Evolutionary conservation across 1,140 invertebrate genomes (phyloP), one percentile per base, ranked within the genome.

Genomic region (Cyphomyrmex costatus): DNA sequence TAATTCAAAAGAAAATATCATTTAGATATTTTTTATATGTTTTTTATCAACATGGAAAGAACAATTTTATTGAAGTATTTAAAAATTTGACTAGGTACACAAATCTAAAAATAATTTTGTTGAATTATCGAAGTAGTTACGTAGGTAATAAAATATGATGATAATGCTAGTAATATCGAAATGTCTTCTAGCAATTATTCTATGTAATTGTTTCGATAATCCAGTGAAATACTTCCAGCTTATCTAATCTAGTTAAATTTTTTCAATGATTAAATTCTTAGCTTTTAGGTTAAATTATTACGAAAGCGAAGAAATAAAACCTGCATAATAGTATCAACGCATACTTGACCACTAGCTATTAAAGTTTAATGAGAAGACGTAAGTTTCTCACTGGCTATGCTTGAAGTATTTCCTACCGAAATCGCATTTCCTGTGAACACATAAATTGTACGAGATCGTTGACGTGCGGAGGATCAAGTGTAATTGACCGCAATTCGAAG

Each of bases 361-460:
- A 60, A 73, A 73, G 4, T 58, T 56, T 56, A 56, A 82, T 51
- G 19, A 58, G 66, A 12, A 24, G 5, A n/a, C 6, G 19, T 70
- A 58, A 71, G 33, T 58, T 42, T 71, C 19, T 27, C 27, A 33
- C 8, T 16, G 14, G 24, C 21, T 53, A 36, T 53, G 42, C 10
- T 49, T 53, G 30, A 70, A 49, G n/a, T 60, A 60, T 7, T 58
- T 83, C 12, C n/a, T 14, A 60, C 10, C 60, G 27, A 83, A 83
- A 74, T 80, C 21, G 27, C 7, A 53, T 30, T 83, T 83, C 33
- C 68, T 74, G 56, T 19, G 19, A 83, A 5, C 24, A 27, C n/a
- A 42, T 27, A 70, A 73, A 60, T 85, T 65, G 73, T 71, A 87
- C 82, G 77, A 86, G 66, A 88, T 91, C 92, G 92, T 92, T 92